phyloP scores from a whole-genome alignment of 2,113 vertebrate species.

The Podarcis raffonei region DNA sequence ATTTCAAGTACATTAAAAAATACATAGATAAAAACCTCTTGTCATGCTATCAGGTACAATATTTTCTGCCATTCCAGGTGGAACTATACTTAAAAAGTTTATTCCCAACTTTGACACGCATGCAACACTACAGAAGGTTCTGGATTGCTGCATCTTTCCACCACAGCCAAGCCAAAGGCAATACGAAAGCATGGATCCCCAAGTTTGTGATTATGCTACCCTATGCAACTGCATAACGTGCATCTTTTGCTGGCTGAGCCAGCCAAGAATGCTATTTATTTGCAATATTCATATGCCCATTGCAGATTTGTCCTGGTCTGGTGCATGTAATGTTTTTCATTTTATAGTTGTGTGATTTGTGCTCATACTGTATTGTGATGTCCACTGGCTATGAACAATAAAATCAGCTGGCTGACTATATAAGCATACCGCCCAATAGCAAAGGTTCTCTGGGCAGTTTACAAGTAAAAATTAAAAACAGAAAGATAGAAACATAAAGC shows the following conservation, averaged over 20 bases:
- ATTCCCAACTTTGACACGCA: too few relatives aligned
- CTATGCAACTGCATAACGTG: neutral
- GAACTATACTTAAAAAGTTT: too few relatives aligned
- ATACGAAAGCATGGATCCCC: neutral
- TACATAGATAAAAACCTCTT: neutral
- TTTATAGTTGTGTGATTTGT: too few relatives aligned
- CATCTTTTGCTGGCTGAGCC: neutral
- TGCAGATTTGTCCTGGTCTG: too few relatives aligned
- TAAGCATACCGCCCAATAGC: too few relatives aligned
- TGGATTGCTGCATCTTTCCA: neutral
- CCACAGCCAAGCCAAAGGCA: neutral
- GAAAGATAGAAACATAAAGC: neutral
- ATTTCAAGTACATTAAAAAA: neutral
- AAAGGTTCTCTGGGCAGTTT: neutral
- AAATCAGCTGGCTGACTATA: too few relatives aligned
- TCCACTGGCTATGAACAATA: too few relatives aligned
- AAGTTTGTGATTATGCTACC: neutral
- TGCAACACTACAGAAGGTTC: neutral
- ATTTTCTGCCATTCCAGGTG: neutral
- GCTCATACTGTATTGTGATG: too few relatives aligned
- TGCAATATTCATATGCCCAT: too few relatives aligned
- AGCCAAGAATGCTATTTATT: too few relatives aligned
- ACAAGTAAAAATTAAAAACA: neutral
- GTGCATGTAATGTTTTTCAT: too few relatives aligned
- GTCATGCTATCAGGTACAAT: neutral